Evolutionary conservation across 2,797 vertebrate genomes (phyloP), one percentile per base, ranked within the genome.

Genomic region (Pseudochaenichthys georgianus): DNA sequence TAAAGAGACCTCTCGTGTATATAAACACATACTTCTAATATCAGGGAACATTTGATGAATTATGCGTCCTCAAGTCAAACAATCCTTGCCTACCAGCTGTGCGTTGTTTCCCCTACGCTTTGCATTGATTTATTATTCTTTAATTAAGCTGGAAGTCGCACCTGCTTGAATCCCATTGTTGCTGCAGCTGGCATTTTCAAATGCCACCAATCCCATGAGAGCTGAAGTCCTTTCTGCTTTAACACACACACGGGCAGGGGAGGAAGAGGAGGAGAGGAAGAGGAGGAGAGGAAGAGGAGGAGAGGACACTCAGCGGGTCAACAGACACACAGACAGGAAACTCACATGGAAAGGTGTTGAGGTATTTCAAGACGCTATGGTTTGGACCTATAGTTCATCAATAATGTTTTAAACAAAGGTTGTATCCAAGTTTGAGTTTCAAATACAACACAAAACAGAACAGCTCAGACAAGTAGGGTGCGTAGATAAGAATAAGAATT

Each of bases 111-210:
- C 8, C 34, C 34, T 38, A 58, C 38, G 42, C 10, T 48, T 54
- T 59, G 64, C 13, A 71, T 63, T 72, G n/a, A 59, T 48, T 62
- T 12, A 12, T 75, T 52, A 58, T 13, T 16, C 41, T 41, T 17
- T 69, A 60, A 69, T 65, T 50, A 74, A 1, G 5, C 16, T 28
- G 13, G 21, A 23, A 53, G 70, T 2, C 45, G 51, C 31, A 19
- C n/a, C 54, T 23, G 21, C 45, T 28, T 10, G 34, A 55, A 50
- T 46, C 38, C 11, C 17, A 9, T 48, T 6, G 23, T 10, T 41
- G 43, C 31, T 57, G 64, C 73, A 85, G 78, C 77, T 70, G 77
- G 70, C 64, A 12, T 43, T 75, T 72, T 43, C 21, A 55, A 59
- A 75, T 58, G 57, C 63, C 70, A 46, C 43, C 38, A 42, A 55